Evolutionary conservation across 2,797 vertebrate species (phyloP), one percentile per base, ranked within the genome.

Genomic region (Podarcis lilfordi): DNA sequence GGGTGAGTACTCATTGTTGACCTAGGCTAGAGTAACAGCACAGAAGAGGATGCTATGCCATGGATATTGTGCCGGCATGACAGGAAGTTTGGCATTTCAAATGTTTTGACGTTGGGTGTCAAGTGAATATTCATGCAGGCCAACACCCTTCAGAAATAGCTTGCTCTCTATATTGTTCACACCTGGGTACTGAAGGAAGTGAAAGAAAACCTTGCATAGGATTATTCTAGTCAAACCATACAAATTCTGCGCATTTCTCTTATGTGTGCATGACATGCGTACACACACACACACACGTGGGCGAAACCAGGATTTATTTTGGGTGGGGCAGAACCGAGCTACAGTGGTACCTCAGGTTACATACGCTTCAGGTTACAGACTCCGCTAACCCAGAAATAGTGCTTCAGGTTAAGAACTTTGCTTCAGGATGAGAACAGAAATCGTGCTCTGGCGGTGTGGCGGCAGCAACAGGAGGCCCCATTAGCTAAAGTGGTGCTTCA

Each of bases 211-310:
- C 61, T 74, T 88, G 64, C 59, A 90, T 80, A 8, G 43, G 89
- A 90, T 88, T 82, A 93, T 72, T 89, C 85, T 35, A 93, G 80
- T 29, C 1, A 6, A 5, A 72, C 91, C 1, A 90, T 90, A 91
- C 84, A 89, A 23, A 94, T 90, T 94, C 93, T 92, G 82, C 77
- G 86, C 92, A 84, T 93, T 91, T 90, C 91, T 45, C 92, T 87
- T 85, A 76, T 92, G 64, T 83, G 66, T 86, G 91, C 2, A 32
- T 37, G 19, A 35, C 15, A 17, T 6, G 95, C 91, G 92, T 11
- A 80, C 17, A 61, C 50, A 80, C 29, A 61, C 50, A 80, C 29
- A 69, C 25, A 94, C 95, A 94, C 93, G 94, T 94, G 6, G n/a
- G 50, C 50, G 13, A 13, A 55, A 15, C 13, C 13, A 55, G 50